These are phyloP conservation scores for Phalacrocorax carbo DNA, from an alignment of 2,113 vertebrate genomes.

Conservation along the genomic window DNA sequence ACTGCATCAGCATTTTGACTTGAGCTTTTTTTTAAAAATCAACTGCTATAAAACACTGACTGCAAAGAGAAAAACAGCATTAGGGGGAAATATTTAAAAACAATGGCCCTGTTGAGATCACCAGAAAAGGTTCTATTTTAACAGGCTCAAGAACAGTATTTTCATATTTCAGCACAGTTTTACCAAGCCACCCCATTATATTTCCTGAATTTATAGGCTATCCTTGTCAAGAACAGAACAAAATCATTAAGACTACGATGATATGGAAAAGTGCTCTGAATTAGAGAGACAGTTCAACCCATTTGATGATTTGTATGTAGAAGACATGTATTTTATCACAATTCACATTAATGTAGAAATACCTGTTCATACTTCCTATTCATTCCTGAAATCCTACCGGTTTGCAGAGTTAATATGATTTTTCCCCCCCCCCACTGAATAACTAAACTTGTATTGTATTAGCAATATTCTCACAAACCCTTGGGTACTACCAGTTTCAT, in stretches of 20 bases:
- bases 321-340: not conserved
- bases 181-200: not conserved
- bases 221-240: not conserved
- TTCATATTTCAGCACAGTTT: not conserved
- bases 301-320: not conserved
- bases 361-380: not conserved
- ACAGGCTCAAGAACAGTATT: not conserved
- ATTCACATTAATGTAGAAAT: not conserved
- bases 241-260: not conserved
- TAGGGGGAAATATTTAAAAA: not conserved
- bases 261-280: not conserved
- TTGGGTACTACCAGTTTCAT: not conserved
- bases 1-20: slow-evolving; percentile 19
- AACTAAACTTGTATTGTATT: not conserved
- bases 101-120: not conserved
- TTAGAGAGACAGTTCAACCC: not conserved
- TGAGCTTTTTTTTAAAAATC: not conserved
- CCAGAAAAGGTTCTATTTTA: not conserved
- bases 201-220: not conserved
- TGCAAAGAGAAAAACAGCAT: not conserved
- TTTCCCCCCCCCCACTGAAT: not conserved
- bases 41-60: not conserved
- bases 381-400: not conserved
- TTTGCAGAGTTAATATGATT: not conserved
- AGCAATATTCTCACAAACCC: not conserved